Evolutionary conservation across 2,888 invertebrate genomes (phyloP).

Genomic region (Priocnemis perturbator): DNA sequence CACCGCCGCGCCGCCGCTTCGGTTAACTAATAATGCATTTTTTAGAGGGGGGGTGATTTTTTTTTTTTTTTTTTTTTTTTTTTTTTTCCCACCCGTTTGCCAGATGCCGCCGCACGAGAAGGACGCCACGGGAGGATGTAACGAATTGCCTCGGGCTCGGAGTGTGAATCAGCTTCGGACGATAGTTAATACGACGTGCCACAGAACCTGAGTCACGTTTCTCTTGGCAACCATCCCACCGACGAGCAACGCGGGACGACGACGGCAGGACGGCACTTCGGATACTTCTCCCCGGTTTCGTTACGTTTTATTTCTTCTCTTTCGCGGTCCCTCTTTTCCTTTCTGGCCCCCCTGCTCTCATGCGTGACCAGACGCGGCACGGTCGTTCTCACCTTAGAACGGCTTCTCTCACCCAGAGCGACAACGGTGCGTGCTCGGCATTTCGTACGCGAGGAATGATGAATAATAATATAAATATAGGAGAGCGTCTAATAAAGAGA

Average conservation of each 20-base stretch:
- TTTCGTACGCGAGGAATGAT: too few species aligned
- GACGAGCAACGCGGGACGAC: too few species aligned
- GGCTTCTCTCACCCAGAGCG: too few species aligned
- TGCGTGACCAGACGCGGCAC: too few species aligned
- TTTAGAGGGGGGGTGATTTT: too few species aligned
- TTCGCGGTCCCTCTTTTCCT: not conserved
- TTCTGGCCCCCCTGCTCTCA: not conserved
- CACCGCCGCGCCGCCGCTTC: slow-evolving; percentile 1
- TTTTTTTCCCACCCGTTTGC: slow-evolving; percentile 5
- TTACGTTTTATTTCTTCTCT: slow-evolving; percentile 4
- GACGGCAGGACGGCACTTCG: slow-evolving; percentile 9
- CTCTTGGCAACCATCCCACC: slow-evolving; percentile 20
- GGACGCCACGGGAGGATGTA: slow-evolving; percentile 1
- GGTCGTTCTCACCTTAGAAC: not conserved
- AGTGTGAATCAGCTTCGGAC: slow-evolving; percentile 15
- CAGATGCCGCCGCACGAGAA: slow-evolving; percentile 14
- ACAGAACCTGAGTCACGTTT: slow-evolving; percentile 43
- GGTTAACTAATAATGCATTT: slow-evolving; percentile 36
- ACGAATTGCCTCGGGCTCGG: not conserved
- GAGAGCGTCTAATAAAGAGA: too few species aligned
- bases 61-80: too few species aligned
- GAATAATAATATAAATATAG: too few species aligned
- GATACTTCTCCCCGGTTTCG: slow-evolving; percentile 15
- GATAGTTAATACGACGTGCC: slow-evolving; percentile 42
- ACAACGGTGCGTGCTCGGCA: too few species aligned